Base-by-base conservation (phyloP, 37 sponge, comb jelly and placozoan genomes). In the Sycon ciliatum region DNA sequence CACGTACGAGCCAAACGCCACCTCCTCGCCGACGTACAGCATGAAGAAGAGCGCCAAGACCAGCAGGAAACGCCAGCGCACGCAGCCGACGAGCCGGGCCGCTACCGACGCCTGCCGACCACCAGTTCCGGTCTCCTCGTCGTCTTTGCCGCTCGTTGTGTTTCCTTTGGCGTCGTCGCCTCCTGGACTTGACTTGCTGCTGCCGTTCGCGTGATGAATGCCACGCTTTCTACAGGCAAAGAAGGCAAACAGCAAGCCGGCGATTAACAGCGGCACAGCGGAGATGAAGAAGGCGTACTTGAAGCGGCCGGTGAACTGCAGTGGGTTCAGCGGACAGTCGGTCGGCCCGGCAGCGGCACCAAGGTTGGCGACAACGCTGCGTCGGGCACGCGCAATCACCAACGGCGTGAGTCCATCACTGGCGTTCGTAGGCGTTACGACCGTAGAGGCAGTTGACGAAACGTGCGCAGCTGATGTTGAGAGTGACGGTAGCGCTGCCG, bases 1-100 rank as follows among this genome's bases (percentile, higher is more conserved):
- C 34, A 84, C 70, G 55, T 74, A 67, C 30, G 32, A 76, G 16
- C 85, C 85, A 72, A 37, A 84, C 13, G 68, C 13, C 3, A 64
- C 77, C 38, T 84, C 85, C 18, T 65, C n/a, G 1, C 81, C 85
- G 3, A 76, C 80, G 39, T 84, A 84, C 1, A 71, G 13, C 28
- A 76, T 56, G 33, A 76, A 62, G 26, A 84, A 79, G 23, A 65
- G 33, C 22, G 29, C 36, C n/a, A 82, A 36, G 26, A 62, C 9
- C 7, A 36, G 24, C 11, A 76, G 40, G 4, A 71, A 16, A 22
- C 16, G 22, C 68, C 26, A 3, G 67, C 56, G 28, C 23, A 4
- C 26, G 26, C 34, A 33, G 46, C 38, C 32, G 18, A 2, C 3
- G 22, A 34, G 32, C 1, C 26, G 52, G 30, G 30, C n/a, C 61